Conservation (phyloP, 1,140 invertebrate species). For the Periplaneta americana region DNA sequence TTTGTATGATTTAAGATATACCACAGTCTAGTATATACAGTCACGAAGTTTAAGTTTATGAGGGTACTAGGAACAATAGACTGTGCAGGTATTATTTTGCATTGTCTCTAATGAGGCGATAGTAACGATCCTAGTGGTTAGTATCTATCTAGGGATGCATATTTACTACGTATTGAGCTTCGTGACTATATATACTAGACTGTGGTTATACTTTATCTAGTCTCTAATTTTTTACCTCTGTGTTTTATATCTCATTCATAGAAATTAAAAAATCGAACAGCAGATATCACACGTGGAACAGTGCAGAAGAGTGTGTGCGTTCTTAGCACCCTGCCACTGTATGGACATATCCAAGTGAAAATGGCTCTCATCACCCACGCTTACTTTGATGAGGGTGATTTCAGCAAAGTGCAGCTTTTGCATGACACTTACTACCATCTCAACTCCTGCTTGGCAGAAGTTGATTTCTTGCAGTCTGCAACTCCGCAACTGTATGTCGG, state of each 20-base stretch:
- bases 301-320: slow-evolving; percentile 93
- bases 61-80: no score
- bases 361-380: slow-evolving; percentile 93
- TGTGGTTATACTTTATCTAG: no score
- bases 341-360: slow-evolving; percentile 88
- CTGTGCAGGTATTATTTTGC: no score
- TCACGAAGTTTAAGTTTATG: no score
- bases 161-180: background rate
- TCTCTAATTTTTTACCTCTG: background rate
- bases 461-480: slow-evolving; percentile 52
- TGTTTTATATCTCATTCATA: slow-evolving; percentile 39
- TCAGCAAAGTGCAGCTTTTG: slow-evolving; percentile 82
- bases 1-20: no score
- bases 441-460: slow-evolving; percentile 66
- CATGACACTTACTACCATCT: slow-evolving; percentile 91
- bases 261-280: slow-evolving; percentile 88
- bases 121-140: no score
- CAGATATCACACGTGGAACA: slow-evolving; percentile 94
- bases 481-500: slow-evolving; percentile 73
- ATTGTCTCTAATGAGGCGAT: no score
- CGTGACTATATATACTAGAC: no score
- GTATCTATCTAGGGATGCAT: no score
- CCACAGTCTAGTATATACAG: no score
- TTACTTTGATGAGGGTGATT: slow-evolving; percentile 94
- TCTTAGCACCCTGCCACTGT: slow-evolving; percentile 81